phyloP scores from a whole-genome alignment of 2,113 vertebrate species.

The Mungos mungo region DNA sequence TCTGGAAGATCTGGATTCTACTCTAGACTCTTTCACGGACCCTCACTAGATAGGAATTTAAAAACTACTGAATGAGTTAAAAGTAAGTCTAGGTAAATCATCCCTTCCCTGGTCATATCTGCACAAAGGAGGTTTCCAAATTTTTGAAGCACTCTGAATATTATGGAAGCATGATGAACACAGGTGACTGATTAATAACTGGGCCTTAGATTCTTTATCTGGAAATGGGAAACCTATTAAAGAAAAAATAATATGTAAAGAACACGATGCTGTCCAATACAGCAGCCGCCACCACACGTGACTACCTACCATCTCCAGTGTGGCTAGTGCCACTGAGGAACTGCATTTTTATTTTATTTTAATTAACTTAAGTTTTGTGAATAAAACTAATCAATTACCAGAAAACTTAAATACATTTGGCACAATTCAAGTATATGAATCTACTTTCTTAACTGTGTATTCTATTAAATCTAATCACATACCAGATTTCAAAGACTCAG shows the following conservation, averaged over 20 bases:
- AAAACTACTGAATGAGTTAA: neutral
- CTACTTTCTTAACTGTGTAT: neutral
- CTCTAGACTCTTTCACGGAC: neutral
- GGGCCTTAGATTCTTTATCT: neutral
- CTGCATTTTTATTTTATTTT: neutral
- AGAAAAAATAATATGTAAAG: neutral
- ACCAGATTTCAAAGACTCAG: neutral
- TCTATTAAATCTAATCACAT: neutral
- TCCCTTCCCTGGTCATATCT: neutral
- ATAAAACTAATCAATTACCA: neutral
- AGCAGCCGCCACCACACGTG: neutral
- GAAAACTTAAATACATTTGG: neutral
- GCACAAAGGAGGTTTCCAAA: neutral
- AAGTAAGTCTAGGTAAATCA: conserved; percentile 6
- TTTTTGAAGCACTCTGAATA: neutral
- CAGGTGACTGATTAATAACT: neutral
- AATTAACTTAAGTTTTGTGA: neutral
- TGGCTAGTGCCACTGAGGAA: neutral
- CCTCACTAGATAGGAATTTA: neutral
- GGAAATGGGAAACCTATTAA: neutral
- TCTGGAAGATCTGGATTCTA: neutral
- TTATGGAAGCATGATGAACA: neutral
- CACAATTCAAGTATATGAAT: neutral
- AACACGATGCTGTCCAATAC: neutral
- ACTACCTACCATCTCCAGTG: neutral